phyloP scores from a whole-genome alignment of 2,888 invertebrate genomes.

The Micoletzkya japonica region DNA sequence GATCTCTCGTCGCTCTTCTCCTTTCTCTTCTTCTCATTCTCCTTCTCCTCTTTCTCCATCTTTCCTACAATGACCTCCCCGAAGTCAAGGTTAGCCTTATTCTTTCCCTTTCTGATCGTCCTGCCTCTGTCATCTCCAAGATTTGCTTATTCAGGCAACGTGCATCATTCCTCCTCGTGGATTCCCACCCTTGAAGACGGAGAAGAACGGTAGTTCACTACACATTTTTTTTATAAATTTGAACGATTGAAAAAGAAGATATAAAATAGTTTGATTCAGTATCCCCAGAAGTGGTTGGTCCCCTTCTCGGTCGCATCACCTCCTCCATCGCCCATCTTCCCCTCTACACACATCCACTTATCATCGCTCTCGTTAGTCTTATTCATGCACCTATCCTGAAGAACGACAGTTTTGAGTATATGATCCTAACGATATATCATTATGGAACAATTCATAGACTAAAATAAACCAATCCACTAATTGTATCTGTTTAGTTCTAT shows the following conservation, averaged over 20 bases:
- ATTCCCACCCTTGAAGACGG: not conserved
- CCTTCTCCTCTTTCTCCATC: not conserved
- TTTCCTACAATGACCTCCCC: slow-evolving; percentile 5
- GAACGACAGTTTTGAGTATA: too few relatives aligned
- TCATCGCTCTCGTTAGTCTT: slow-evolving; percentile 4
- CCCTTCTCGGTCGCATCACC: slow-evolving; percentile 19
- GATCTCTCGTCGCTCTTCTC: slow-evolving; percentile 9
- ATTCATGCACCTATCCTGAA: too few relatives aligned
- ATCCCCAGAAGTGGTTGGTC: slow-evolving; percentile 8
- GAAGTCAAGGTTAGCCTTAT: not conserved
- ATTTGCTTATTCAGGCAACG: not conserved
- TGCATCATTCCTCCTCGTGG: not conserved
- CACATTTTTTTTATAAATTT: not conserved
- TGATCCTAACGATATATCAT: too few relatives aligned
- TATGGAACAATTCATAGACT: not conserved
- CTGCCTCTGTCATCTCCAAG: too few relatives aligned
- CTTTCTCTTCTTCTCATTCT: not conserved
- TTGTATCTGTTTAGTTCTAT: slow-evolving; percentile 3
- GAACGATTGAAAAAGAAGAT: not conserved
- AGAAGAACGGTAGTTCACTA: not conserved
- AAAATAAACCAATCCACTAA: slow-evolving; percentile 1
- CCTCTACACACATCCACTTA: slow-evolving; percentile 19
- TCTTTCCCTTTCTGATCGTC: too few relatives aligned
- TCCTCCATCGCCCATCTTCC: slow-evolving; percentile 6
- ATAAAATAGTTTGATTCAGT: not conserved